Percentiles rank a stretch among this genome's conserved stretches.
These are phyloP conservation scores for Diorhabda elongata DNA, from an alignment of 1,140 invertebrate genomes.

Conservation along the genomic window DNA sequence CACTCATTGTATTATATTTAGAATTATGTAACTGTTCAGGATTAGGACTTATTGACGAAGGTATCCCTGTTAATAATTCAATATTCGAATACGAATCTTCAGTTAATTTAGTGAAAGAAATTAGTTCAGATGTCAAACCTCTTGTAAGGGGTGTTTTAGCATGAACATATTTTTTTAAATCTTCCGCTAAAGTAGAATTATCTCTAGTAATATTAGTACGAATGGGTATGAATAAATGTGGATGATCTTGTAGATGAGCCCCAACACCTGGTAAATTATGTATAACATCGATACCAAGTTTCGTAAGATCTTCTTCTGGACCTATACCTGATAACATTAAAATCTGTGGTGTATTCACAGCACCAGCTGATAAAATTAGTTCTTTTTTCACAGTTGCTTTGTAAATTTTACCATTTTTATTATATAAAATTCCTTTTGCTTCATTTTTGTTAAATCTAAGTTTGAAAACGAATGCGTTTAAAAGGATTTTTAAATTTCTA, in stretches of 20 bases:
- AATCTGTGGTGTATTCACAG: constrained; percentile 73
- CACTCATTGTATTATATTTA: neutral
- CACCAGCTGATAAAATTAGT: constrained; percentile 58
- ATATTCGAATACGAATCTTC: too few relatives aligned
- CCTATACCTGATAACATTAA: constrained; percentile 74
- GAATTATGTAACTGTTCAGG: neutral
- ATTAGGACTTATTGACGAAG: too few relatives aligned
- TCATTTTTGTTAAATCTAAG: constrained; percentile 11
- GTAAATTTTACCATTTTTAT: constrained; percentile 16
- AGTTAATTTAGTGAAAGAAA: too few relatives aligned
- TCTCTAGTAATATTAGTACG: too few relatives aligned
- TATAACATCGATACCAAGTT: constrained; percentile 49
- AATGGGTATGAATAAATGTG: too few relatives aligned
- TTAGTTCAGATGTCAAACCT: too few relatives aligned
- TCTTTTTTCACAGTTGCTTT: constrained; percentile 50
- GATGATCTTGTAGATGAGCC: constrained; percentile 59
- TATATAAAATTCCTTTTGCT: constrained; percentile 15
- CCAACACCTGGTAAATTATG: constrained; percentile 67
- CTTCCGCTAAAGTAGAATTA: too few relatives aligned
- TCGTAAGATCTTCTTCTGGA: constrained; percentile 48
- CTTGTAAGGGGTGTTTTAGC: too few relatives aligned
- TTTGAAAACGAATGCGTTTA: constrained; percentile 17
- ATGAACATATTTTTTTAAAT: too few relatives aligned
- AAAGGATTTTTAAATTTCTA: constrained; percentile 20
- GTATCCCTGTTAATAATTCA: too few relatives aligned